Conservation (phyloP, 92 coral and sea anemone genomes). For the Porites cylindrica region DNA sequence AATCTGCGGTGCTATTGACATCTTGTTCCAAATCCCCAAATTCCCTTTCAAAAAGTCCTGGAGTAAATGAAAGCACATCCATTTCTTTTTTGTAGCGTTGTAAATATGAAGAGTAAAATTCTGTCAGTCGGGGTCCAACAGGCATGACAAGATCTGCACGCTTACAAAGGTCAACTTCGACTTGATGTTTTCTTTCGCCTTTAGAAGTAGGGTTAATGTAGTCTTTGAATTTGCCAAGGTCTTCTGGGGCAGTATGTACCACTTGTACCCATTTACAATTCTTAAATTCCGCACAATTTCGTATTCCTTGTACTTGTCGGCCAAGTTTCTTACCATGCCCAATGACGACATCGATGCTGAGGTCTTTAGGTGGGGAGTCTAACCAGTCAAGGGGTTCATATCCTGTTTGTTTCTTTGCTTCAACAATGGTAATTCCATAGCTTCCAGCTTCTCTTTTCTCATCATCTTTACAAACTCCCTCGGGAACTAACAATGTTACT, state of each 20-base stretch:
- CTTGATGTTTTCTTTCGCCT: not conserved
- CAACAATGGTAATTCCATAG: not conserved
- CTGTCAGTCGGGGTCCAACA: not conserved
- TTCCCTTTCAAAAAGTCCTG: not conserved
- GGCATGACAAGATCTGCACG: not conserved
- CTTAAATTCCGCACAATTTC: not conserved
- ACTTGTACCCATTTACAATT: not conserved
- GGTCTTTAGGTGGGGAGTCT: not conserved
- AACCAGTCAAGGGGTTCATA: not conserved
- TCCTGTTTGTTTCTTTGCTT: not conserved
- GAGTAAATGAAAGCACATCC: not conserved
- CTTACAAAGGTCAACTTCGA: not conserved
- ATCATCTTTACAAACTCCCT: not conserved
- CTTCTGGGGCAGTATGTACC: not conserved
- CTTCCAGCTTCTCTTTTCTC: not conserved
- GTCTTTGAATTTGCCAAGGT: not conserved
- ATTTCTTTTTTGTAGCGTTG: not conserved
- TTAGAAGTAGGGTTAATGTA: not conserved
- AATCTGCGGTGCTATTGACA: not conserved
- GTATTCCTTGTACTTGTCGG: not conserved
- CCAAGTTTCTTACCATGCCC: not conserved
- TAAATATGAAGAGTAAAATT: not conserved
- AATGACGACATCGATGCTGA: not conserved
- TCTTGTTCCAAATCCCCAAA: not conserved
- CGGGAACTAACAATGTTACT: not conserved